A percentile compares a stretch with the other conserved stretches of the same genome.
Conservation (phyloP, 1,140 invertebrate species). For the Chelonus insularis region DNA sequence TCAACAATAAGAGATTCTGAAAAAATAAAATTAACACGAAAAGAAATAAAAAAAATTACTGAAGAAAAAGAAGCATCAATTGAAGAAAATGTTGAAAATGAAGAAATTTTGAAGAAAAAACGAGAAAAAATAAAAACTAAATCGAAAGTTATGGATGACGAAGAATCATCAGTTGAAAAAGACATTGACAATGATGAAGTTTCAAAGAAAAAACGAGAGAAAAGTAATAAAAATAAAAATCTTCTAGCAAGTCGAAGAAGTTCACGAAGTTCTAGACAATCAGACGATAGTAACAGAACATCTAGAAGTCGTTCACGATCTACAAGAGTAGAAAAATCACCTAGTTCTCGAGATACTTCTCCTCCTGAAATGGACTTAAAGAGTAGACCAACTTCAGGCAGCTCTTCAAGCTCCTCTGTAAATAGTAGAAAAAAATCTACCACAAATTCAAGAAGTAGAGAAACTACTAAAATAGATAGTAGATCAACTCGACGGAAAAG, state of each 20-base stretch:
- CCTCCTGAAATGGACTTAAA: background rate
- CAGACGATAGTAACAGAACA: background rate
- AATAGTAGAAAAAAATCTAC: background rate
- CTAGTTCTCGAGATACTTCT: background rate
- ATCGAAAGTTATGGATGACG: background rate
- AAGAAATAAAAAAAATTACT: background rate
- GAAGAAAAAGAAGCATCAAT: background rate
- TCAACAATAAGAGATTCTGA: too few relatives aligned
- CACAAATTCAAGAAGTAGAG: background rate
- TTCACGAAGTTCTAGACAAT: background rate
- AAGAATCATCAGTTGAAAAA: background rate
- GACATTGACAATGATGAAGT: background rate
- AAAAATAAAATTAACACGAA: background rate
- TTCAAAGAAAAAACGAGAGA: background rate
- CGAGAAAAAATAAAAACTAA: background rate
- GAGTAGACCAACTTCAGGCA: background rate
- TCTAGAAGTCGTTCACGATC: background rate
- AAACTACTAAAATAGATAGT: background rate
- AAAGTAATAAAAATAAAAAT: background rate
- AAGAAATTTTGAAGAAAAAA: too few relatives aligned
- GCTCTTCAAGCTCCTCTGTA: background rate
- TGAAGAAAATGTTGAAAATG: too few relatives aligned
- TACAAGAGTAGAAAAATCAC: background rate
- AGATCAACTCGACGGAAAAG: background rate
- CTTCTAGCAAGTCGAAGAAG: background rate